phyloP scores from a whole-genome alignment of 2,888 invertebrate species.

The Drosophila tanythrix region DNA sequence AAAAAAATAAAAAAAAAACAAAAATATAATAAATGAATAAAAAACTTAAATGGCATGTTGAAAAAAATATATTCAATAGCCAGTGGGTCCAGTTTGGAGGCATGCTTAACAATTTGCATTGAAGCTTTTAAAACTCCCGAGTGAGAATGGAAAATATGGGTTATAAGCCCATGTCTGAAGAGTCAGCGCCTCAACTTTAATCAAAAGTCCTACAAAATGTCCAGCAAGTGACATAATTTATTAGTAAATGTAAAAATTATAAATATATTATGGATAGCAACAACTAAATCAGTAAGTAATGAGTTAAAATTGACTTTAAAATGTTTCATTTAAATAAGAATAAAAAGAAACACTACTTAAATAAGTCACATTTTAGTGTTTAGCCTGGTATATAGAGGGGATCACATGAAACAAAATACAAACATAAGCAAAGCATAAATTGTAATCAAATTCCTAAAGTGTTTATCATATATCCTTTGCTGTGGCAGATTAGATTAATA shows the following conservation, averaged over 20 bases:
- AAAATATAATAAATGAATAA: slow-evolving; percentile 1
- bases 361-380: background rate
- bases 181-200: background rate
- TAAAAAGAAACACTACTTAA: too few species aligned
- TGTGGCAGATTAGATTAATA: background rate
- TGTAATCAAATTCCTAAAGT: background rate
- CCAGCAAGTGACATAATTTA: background rate
- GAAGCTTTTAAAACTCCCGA: slow-evolving; percentile 17
- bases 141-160: background rate
- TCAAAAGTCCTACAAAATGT: slow-evolving; percentile 11
- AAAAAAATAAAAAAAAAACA: slow-evolving; percentile 15
- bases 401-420: background rate
- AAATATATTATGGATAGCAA: background rate
- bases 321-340: too few species aligned
- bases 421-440: background rate
- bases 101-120: slow-evolving; percentile 16
- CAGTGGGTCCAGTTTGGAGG: background rate
- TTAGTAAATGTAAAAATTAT: background rate
- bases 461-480: accelerated
- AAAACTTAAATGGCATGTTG: slow-evolving; percentile 13
- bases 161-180: background rate
- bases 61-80: slow-evolving; percentile 34
- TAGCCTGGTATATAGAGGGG: background rate
- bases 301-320: too few species aligned
- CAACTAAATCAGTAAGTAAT: background rate